Evolutionary conservation across 2,888 invertebrate species (phyloP).

Genomic region (Drepana falcataria): DNA sequence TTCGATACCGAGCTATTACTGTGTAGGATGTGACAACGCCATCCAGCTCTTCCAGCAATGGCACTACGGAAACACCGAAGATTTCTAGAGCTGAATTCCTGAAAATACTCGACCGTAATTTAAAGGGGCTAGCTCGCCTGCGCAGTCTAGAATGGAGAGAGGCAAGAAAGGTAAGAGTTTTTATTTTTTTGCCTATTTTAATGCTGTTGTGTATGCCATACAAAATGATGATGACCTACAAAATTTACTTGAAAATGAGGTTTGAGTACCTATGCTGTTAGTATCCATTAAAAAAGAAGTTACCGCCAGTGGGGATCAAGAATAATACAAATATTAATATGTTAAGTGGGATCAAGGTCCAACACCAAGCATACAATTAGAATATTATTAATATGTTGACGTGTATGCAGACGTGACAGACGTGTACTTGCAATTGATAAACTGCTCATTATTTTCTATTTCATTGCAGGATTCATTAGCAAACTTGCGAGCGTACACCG

Average conservation of each 20-base stretch:
- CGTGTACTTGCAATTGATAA: background rate
- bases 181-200: background rate
- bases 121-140: slow-evolving; percentile 66
- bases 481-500: slow-evolving; percentile 59
- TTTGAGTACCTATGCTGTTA: too few species aligned
- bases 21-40: slow-evolving; percentile 35
- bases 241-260: too few species aligned
- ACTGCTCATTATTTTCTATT: slow-evolving; percentile 11
- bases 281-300: too few species aligned
- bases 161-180: slow-evolving; percentile 57
- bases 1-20: background rate
- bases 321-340: too few species aligned
- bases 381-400: too few species aligned
- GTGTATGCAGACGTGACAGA: background rate
- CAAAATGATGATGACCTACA: too few species aligned
- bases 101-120: slow-evolving; percentile 65
- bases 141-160: slow-evolving; percentile 70
- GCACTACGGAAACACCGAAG: slow-evolving; percentile 60
- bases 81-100: slow-evolving; percentile 65
- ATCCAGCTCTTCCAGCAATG: slow-evolving; percentile 41
- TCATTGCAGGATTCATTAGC: slow-evolving; percentile 58
- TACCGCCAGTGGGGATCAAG: too few species aligned
- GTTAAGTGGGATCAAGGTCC: too few species aligned
- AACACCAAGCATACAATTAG: too few species aligned
- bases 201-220: too few species aligned